Conservation (phyloP, 2,113 vertebrate species). For the Nothobranchius furzeri region DNA sequence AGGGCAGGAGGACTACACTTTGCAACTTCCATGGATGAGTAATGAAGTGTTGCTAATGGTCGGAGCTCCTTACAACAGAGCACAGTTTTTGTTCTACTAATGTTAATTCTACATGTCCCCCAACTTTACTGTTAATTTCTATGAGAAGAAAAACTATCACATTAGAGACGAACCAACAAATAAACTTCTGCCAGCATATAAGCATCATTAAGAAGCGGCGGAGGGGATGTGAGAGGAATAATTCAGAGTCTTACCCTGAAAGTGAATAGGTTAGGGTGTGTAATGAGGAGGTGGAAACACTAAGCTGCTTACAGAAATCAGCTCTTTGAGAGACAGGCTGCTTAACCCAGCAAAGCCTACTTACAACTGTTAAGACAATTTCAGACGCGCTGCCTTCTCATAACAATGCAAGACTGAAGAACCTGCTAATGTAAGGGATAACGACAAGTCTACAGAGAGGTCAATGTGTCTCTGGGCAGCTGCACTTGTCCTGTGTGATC, state of each 20-base stretch:
- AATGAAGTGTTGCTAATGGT: constrained; percentile 45
- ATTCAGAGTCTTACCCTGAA: constrained; percentile 55
- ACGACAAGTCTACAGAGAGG: constrained; percentile 36
- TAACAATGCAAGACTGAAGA: constrained; percentile 25
- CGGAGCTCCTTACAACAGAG: constrained; percentile 6
- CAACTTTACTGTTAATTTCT: constrained; percentile 1
- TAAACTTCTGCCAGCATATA: constrained; percentile 54
- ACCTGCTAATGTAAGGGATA: constrained; percentile 22
- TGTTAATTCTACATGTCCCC: not conserved
- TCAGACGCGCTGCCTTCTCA: constrained; percentile 51
- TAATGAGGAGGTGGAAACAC: constrained; percentile 75
- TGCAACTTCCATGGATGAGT: constrained; percentile 35
- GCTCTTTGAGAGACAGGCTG: constrained; percentile 69
- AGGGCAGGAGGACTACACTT: constrained; percentile 12
- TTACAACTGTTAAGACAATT: constrained; percentile 74
- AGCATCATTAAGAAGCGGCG: constrained; percentile 46
- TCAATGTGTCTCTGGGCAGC: constrained; percentile 1
- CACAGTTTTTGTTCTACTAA: constrained; percentile 8
- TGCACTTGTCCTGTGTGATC: constrained; percentile 2
- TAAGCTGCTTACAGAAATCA: constrained; percentile 77
- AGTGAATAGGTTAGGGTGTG: constrained; percentile 66
- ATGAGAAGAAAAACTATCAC: not conserved
- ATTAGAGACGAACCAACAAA: not conserved
- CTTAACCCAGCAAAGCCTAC: constrained; percentile 70
- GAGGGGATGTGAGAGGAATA: constrained; percentile 51